Base-by-base conservation (phyloP, 2,888 invertebrate species). In the Orchestes rusci region DNA sequence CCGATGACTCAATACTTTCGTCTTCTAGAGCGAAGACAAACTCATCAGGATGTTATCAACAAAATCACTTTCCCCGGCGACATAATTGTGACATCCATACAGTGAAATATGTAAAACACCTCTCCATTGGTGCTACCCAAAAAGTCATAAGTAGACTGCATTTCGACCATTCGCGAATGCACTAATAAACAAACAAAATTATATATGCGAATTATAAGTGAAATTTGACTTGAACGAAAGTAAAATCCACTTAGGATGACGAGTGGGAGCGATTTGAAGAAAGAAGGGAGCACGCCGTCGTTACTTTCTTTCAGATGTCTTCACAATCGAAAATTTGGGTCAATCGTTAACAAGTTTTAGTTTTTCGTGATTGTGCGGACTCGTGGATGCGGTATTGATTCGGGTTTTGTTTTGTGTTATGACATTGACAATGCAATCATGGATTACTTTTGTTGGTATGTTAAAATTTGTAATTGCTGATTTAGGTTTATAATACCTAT, bases 291-390 rank as follows among this genome's bases (percentile, higher is more conserved):
- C 57, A 53, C 60, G 57, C 59, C 50, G 59, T 59, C 63, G 59
- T 66, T 65, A 66, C 67, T 67, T 67, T 67, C 67, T 67, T 67
- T 60, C 59, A 56, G 53, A 53, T 54, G 61, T 63, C 63, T 64
- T 63, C 60, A 56, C 55, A 54, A 55, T 44, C 55, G 57, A 52
- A 58, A 59, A 66, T 67, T 66, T 65, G 60, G 66, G 67, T 67
- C 66, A 66, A 59, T 64, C 61, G 56, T 57, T 60, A 59, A 59
- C 42, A 47, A 36, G 51, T 28, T 51, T 62, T 59, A 61, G 58
- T 58, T 62, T 62, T 59, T 58, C 57, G 59, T 57, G 53, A 51
- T 44, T 51, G 48, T 50, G 48, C 17, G 40, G 16, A 50, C 49
- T 48, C 44, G 58, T 57, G 56, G 42, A 59, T 57, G 58, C 51